Evolutionary conservation across 2,888 invertebrate genomes (phyloP), one percentile per base, ranked within the genome.

Genomic region (Eledona agricola): DNA sequence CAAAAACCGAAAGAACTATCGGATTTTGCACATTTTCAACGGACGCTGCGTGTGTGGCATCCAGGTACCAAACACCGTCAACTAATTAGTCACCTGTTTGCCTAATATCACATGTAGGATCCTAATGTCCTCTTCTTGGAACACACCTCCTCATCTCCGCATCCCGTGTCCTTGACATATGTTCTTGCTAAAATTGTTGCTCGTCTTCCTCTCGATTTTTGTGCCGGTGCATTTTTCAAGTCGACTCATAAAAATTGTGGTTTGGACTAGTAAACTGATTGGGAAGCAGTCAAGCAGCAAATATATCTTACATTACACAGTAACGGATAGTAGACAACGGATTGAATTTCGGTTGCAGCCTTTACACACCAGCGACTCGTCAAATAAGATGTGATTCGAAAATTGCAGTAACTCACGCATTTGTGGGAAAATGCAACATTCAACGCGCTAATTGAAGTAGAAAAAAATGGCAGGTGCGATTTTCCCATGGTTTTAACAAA

Each of bases 221-320:
- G 35, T 32, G 17, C 23, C 23, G 17, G 35, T 40, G 42, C n/a
- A 34, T 49, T 38, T 51, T 57, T 55, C 47, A 19, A 64, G 62
- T 66, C 63, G 67, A 58, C 64, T 60, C 59, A 65, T 70, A 73
- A 72, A 72, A 72, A 72, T 71, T 68, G 71, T 69, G 73, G 73
- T 71, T 67, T 66, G 64, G 53, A 69, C 69, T 72, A 69, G 69
- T 68, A 67, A 42, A 71, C 72, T 72, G 72, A 73, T 72, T 72
- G 72, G 64, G 67, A 72, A 57, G 59, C 70, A 75, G 65, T 69
- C 67, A 71, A 72, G 74, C 75, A 69, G 73, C 71, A 76, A 76
- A 76, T 75, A 67, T 74, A 75, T 73, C 76, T 75, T 75, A 73
- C 73, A 72, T 76, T 76, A 75, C 76, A 74, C 60, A 64, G 74